A percentile compares a stretch with the other conserved stretches of the same genome.
Conservation (phyloP, 2,113 vertebrate species). For the Shinisaurus crocodilurus region DNA sequence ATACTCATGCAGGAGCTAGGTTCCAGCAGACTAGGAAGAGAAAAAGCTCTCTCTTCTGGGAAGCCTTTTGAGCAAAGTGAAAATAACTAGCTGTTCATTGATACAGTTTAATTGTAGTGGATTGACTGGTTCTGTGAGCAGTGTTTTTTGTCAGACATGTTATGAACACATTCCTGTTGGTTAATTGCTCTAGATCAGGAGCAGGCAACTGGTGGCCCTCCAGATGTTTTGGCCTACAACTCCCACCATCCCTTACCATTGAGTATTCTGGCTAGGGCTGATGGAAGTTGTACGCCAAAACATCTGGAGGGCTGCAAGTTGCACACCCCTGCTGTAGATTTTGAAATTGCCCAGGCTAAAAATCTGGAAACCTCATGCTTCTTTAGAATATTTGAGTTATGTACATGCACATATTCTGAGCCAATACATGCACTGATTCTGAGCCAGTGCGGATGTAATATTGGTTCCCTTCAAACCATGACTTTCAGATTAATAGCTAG, state of each 20-base stretch:
- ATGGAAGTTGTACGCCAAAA: background rate
- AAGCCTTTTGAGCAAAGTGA: background rate
- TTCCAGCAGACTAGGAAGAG: background rate
- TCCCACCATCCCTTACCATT: background rate
- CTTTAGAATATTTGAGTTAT: background rate
- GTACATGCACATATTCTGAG: background rate
- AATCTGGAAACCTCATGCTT: background rate
- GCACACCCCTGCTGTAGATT: background rate
- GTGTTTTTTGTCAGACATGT: background rate
- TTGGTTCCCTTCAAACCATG: background rate
- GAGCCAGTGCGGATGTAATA: background rate
- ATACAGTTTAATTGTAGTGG: background rate
- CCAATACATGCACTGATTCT: background rate
- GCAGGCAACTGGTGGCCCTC: background rate
- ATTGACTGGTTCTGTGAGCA: background rate
- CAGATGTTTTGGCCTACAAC: background rate
- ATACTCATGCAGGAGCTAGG: background rate
- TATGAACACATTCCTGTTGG: background rate
- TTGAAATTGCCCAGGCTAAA: background rate
- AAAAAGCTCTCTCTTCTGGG: background rate
- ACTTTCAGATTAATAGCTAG: background rate
- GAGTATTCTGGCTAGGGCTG: background rate
- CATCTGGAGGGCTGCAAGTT: background rate
- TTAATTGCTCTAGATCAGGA: background rate
- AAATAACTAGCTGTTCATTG: background rate